Evolutionary conservation across 2,113 vertebrate genomes (phyloP), one percentile per base, ranked within the genome.

Genomic region (Rhinopomastus cyanomelas): DNA sequence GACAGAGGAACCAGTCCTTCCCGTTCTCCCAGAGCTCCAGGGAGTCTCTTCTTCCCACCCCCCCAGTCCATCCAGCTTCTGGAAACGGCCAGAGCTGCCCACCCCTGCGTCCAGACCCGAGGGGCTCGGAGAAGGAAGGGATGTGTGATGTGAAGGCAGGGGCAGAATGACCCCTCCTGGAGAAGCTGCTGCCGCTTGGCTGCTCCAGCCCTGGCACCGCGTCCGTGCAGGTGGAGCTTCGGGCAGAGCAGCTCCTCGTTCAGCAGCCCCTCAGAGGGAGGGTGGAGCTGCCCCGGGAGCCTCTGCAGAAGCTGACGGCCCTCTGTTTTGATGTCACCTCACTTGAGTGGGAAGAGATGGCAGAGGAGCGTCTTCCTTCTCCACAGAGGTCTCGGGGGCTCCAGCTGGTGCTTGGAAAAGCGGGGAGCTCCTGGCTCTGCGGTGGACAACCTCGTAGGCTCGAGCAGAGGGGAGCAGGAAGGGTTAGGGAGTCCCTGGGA

Each of bases 21-120:
- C 85, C 57, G 16, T 85, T 23, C 75, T 85, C 88, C 78, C 62
- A n/a, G 37, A 88, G 88, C 80, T 91, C 93, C 62, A 25, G 79
- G 56, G 92, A 93, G 22, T 29, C 51, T 85, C 48, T 56, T 34
- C 74, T 27, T 66, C 30, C 36, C 62, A 90, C n/a, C n/a, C n/a
- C n/a, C n/a, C n/a, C n/a, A n/a, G 85, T 91, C 81, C 77, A 69
- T 92, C 95, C 88, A 95, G 84, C 92, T 96, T 95, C 83, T 95
- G 66, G 85, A 85, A 89, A 73, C 83, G 81, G 91, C 49, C 73
- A 51, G 85, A 82, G 48, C 88, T 95, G 9, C 51, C 1, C 75
- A 15, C 69, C 62, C 69, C 62, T 87, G 49, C 39, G 13, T 20
- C 19, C 20, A 13, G 23, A 22, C 5, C 25, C 34, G 3, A 34